Evolutionary conservation across 2,797 vertebrate species (phyloP).

Genomic region (Eulemur albifrons): DNA sequence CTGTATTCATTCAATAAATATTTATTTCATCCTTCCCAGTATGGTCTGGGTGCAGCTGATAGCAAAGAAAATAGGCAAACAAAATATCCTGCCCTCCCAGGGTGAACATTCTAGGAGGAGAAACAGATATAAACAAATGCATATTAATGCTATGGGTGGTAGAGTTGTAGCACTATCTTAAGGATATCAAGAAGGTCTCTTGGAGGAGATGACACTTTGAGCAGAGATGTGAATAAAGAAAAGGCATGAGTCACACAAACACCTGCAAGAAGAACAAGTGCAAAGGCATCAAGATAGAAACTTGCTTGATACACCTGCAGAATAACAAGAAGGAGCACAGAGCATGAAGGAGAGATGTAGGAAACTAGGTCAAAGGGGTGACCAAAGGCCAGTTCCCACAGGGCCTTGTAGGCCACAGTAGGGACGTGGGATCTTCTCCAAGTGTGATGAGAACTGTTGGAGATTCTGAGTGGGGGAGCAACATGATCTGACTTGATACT

Average conservation of each 20-base stretch:
- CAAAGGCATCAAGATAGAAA: neutral
- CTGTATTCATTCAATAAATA: conserved; percentile 2
- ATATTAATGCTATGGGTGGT: neutral
- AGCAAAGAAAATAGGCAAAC: neutral
- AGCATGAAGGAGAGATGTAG: too few species aligned
- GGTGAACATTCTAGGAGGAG: neutral
- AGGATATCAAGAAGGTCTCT: neutral
- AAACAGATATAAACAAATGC: neutral
- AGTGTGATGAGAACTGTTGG: neutral
- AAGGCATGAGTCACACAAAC: neutral
- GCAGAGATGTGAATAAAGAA: neutral
- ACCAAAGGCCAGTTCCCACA: neutral
- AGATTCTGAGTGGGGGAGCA: neutral
- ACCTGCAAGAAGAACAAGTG: neutral
- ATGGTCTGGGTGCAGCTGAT: neutral
- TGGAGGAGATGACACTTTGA: neutral
- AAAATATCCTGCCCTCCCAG: neutral
- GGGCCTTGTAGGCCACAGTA: neutral
- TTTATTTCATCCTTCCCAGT: neutral
- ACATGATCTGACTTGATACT: neutral
- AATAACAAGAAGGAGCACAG: neutral
- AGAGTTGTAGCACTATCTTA: neutral
- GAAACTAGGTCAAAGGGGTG: neutral
- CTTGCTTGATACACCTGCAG: neutral
- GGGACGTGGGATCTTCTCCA: neutral